Evolutionary conservation across 1,140 invertebrate genomes (phyloP).

Genomic region (Cephus cinctus): DNA sequence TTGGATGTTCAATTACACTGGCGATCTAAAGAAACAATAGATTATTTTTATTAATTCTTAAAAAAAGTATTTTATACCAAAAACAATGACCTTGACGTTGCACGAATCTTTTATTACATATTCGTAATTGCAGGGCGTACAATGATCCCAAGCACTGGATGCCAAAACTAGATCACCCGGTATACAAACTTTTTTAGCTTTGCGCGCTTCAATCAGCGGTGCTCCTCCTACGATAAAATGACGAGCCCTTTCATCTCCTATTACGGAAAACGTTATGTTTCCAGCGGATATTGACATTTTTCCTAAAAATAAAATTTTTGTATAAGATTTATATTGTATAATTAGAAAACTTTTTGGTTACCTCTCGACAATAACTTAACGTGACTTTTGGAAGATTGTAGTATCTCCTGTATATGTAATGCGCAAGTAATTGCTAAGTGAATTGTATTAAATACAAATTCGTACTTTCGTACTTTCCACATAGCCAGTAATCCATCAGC

Average conservation of each 20-base stretch:
- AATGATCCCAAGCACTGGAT: conserved; percentile 26
- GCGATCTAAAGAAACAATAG: no score
- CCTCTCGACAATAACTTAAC: not conserved
- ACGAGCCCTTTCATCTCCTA: conserved; percentile 26
- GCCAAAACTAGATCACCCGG: conserved; percentile 27
- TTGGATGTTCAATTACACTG: no score
- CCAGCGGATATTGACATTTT: conserved; percentile 35
- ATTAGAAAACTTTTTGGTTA: not conserved
- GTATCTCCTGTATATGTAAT: conserved; percentile 25
- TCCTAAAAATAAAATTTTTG: conserved; percentile 13
- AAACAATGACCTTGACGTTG: conserved; percentile 31
- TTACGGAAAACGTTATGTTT: conserved; percentile 28
- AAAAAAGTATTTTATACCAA: no score
- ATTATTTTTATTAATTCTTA: no score
- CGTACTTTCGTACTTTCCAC: conserved; percentile 30
- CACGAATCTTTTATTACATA: conserved; percentile 22
- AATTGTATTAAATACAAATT: conserved; percentile 22
- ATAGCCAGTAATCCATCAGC: conserved; percentile 32
- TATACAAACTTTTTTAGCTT: conserved; percentile 14
- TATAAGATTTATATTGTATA: not conserved
- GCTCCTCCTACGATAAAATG: conserved; percentile 31
- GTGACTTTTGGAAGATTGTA: conserved; percentile 13
- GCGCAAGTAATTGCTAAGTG: conserved; percentile 27
- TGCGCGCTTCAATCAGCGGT: conserved; percentile 27
- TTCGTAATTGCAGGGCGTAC: conserved; percentile 22